phyloP scores from a whole-genome alignment of 2,113 vertebrate species.

The Cottus gobio region DNA sequence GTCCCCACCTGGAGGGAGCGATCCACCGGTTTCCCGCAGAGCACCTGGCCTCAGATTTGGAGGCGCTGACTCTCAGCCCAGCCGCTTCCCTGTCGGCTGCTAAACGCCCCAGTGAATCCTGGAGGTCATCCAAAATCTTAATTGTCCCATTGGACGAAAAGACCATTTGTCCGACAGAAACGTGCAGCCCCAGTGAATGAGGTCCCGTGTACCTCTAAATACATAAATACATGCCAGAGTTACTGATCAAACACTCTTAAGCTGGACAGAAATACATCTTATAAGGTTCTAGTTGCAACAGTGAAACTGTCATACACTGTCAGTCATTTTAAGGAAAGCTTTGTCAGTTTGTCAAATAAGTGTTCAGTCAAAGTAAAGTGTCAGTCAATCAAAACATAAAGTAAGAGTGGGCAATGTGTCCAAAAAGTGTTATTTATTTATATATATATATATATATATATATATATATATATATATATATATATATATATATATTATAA shows the following conservation, averaged over 20 bases:
- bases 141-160: neutral
- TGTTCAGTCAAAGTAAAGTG: constrained; percentile 34
- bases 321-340: constrained; percentile 38
- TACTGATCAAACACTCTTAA: constrained; percentile 10
- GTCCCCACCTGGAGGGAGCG: too few species aligned
- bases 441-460: constrained; percentile 27
- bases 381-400: constrained; percentile 48
- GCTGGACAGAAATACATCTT: constrained; percentile 17
- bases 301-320: constrained; percentile 42
- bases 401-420: constrained; percentile 31
- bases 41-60: too few species aligned
- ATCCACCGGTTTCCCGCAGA: too few species aligned
- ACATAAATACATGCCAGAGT: neutral
- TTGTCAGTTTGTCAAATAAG: constrained; percentile 38
- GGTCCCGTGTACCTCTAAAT: constrained; percentile 21
- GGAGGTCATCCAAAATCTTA: neutral
- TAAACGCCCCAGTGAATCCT: too few species aligned
- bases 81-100: too few species aligned
- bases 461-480: constrained; percentile 32
- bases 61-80: too few species aligned
- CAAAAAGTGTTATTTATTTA: constrained; percentile 24
- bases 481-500: constrained; percentile 28
- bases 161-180: neutral
- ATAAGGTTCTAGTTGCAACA: constrained; percentile 33
- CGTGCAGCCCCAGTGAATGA: neutral